Conservation (phyloP, 2,113 vertebrate species). For the Lepus europaeus region DNA sequence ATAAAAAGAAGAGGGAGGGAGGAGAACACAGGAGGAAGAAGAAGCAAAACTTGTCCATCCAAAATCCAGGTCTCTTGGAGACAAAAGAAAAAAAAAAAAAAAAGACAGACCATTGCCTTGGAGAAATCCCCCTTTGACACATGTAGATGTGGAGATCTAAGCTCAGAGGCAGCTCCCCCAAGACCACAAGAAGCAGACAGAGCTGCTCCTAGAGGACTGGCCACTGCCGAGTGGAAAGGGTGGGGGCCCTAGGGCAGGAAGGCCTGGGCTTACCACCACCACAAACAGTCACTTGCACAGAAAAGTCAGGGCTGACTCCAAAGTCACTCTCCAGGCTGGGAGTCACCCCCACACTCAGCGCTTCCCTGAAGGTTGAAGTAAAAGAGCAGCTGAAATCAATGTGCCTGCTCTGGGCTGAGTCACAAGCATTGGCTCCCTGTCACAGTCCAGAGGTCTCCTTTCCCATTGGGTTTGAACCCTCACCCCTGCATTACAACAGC, state of each 20-base stretch:
- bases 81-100: not conserved
- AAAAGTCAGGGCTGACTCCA: too few species aligned
- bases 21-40: not conserved
- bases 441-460: too few species aligned
- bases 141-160: not conserved
- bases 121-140: not conserved
- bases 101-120: not conserved
- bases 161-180: not conserved
- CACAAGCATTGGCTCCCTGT: not conserved
- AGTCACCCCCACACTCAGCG: fast-evolving
- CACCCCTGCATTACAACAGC: not conserved
- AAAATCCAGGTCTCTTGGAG: not conserved
- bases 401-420: not conserved
- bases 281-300: fast-evolving
- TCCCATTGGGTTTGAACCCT: fast-evolving
- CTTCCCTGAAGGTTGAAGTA: not conserved
- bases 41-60: not conserved
- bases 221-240: fast-evolving
- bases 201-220: fast-evolving
- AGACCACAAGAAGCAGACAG: not conserved
- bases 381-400: not conserved
- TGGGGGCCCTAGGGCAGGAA: fast-evolving
- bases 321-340: too few species aligned
- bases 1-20: not conserved
- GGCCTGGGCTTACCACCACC: too few species aligned